Evolutionary conservation across 2,888 invertebrate genomes (phyloP), one percentile per base, ranked within the genome.

Genomic region (Cactoblastis cactorum): DNA sequence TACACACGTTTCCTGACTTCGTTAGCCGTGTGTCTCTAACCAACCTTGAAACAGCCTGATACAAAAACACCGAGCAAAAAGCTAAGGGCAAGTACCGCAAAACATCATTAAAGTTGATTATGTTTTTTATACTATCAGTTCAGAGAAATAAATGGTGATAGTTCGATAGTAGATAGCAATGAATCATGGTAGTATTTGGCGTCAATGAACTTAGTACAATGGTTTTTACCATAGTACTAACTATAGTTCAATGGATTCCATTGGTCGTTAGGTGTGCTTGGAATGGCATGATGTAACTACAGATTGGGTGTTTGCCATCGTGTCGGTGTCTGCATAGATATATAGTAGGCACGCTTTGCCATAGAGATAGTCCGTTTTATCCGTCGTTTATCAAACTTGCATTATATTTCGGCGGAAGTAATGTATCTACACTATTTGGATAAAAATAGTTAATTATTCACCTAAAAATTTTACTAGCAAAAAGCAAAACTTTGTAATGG

Each of bases 21-120:
- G 59, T 49, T n/a, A n/a, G n/a, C 58, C 56, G 59, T 63, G 52
- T 62, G 64, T 62, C 47, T 55, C 54, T 53, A 63, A 64, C 60
- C 53, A 72, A 62, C 66, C 68, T 72, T 69, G 63, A 62, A 68
- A 56, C 54, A 54, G 19, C 22, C 55, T 59, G 50, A 57, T 61
- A 56, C 51, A 69, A 72, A 72, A 80, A 74, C 65, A 53, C 52
- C 37, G 57, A 53, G 72, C 74, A 80, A 78, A 82, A 82, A 80
- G 54, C 56, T 70, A 72, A 74, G 73, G 74, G 78, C 70, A 71
- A 62, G 70, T 67, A 66, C 64, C 74, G 67, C 71, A 75, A 72
- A 75, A 71, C 74, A 69, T 73, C 69, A 73, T 75, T 69, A 67
- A 67, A 67, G 78, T 77, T 76, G 74, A 80, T 77, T 76, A 77